phyloP scores from a whole-genome alignment of 2,113 vertebrate species.

The Rallus limicola region DNA sequence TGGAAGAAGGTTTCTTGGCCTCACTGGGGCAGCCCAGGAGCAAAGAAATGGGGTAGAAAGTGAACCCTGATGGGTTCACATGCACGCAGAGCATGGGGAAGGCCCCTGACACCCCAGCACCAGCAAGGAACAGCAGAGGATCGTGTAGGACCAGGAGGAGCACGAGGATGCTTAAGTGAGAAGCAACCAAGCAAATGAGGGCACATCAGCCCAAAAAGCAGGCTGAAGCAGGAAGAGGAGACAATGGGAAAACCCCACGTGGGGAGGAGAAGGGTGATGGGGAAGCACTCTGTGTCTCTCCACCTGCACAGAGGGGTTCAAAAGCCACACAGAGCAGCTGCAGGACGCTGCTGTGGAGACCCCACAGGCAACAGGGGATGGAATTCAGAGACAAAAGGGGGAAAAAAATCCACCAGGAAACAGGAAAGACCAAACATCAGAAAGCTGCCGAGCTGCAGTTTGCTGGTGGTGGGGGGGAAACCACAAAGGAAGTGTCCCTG shows the following conservation, averaged over 20 bases:
- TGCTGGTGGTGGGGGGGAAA: not conserved
- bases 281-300: not conserved
- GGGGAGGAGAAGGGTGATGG: not conserved
- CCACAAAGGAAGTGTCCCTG: not conserved
- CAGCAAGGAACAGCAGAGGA: accelerated
- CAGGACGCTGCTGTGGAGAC: not conserved
- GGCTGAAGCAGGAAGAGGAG: not conserved
- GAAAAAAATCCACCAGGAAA: not conserved
- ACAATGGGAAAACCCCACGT: accelerated
- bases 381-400: not conserved
- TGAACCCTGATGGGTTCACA: not conserved
- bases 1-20: not conserved
- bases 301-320: accelerated
- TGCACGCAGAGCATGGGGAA: accelerated
- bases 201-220: not conserved
- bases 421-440: accelerated
- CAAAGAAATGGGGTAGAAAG: not conserved
- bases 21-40: not conserved
- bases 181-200: not conserved
- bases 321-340: accelerated
- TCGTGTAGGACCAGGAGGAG: accelerated
- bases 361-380: accelerated
- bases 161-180: not conserved
- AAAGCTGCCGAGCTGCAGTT: accelerated
- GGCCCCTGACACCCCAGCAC: accelerated